Conservation (phyloP, 1,140 invertebrate genomes). For the Drosophila arizonae region DNA sequence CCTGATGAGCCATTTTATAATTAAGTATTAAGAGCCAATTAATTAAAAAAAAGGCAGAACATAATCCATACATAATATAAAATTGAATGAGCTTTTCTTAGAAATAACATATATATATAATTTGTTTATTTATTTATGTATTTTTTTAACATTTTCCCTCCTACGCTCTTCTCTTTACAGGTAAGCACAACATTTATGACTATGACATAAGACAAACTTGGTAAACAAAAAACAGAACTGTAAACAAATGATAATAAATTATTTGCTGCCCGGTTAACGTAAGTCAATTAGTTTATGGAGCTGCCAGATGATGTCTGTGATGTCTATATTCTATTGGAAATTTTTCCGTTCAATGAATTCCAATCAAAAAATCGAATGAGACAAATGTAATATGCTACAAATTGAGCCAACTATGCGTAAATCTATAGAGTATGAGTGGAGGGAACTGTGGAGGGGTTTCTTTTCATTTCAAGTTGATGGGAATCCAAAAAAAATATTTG, state of each 20-base stretch:
- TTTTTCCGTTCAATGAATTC: constrained; percentile 67
- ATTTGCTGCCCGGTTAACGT: constrained; percentile 32
- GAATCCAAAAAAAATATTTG: neutral
- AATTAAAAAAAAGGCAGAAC: neutral
- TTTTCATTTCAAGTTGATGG: neutral
- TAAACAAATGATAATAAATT: constrained; percentile 15
- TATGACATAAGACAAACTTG: constrained; percentile 27
- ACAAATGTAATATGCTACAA: constrained; percentile 59
- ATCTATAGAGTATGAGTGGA: neutral
- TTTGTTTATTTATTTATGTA: neutral
- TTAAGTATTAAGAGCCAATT: constrained; percentile 14
- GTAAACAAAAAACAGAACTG: constrained; percentile 1
- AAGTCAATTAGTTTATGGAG: constrained; percentile 59
- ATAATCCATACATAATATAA: constrained; percentile 4
- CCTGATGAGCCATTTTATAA: constrained; percentile 30
- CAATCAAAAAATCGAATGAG: constrained; percentile 55
- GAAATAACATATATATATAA: constrained; percentile 11
- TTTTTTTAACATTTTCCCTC: constrained; percentile 58
- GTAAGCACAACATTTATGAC: constrained; percentile 56
- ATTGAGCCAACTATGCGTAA: constrained; percentile 30
- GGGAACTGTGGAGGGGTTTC: neutral
- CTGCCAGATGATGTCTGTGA: constrained; percentile 2
- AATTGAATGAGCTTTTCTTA: constrained; percentile 41
- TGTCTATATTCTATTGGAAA: constrained; percentile 36
- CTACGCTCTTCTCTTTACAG: constrained; percentile 63